Conservation (phyloP, 37 sponge, comb jelly and placozoan species). For the Dysidea cf. avara region DNA sequence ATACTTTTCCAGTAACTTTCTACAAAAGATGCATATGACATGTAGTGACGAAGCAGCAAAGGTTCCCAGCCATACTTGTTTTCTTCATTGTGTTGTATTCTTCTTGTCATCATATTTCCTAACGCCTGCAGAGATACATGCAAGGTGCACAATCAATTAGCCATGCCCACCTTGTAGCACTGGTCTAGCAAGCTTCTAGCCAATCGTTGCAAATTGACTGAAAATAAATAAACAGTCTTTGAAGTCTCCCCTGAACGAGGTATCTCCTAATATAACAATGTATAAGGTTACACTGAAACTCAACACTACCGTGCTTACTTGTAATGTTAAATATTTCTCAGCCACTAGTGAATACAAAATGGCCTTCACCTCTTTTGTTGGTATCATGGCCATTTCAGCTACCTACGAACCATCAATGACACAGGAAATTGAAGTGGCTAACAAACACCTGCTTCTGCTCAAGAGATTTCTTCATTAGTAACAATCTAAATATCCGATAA, state of each 20-base stretch:
- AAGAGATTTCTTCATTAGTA: constrained; percentile 67
- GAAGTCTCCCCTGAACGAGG: constrained; percentile 92
- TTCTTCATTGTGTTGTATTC: constrained; percentile 33
- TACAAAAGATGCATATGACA: background rate
- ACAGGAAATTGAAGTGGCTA: background rate
- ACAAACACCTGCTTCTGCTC: constrained; percentile 80
- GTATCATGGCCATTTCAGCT: constrained; percentile 89
- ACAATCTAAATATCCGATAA: constrained; percentile 72
- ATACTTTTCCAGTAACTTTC: constrained; percentile 62
- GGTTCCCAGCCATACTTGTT: constrained; percentile 70
- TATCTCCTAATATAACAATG: constrained; percentile 64
- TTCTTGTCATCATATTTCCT: constrained; percentile 58
- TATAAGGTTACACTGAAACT: background rate
- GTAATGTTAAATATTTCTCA: constrained; percentile 80
- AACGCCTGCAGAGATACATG: constrained; percentile 8
- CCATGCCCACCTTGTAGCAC: constrained; percentile 78
- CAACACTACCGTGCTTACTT: constrained; percentile 28
- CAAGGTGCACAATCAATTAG: background rate
- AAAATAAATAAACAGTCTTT: constrained; percentile 88
- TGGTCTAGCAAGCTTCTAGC: constrained; percentile 65
- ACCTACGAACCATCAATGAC: constrained; percentile 10
- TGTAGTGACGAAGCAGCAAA: too few species aligned
- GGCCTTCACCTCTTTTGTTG: constrained; percentile 90
- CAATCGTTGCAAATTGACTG: constrained; percentile 68
- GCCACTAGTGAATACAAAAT: constrained; percentile 87